Conservation (phyloP, 1,140 invertebrate genomes). For the Adelges cooleyi region DNA sequence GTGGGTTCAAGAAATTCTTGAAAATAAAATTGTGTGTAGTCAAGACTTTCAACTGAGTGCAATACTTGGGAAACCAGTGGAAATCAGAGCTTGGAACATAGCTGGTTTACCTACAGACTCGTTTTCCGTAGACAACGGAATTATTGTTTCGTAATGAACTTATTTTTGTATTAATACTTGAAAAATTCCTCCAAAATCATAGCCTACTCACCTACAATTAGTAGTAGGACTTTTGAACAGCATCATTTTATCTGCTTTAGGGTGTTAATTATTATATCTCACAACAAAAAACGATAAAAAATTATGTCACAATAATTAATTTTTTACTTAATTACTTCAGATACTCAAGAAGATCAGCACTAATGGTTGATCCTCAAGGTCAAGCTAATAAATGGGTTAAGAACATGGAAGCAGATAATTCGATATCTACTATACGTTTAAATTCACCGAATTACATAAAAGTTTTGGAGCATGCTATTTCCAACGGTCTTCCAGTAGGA, state of each 20-base stretch:
- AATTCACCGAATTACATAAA: slow-evolving; percentile 70
- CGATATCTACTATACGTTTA: slow-evolving; percentile 67
- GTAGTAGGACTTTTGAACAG: too few relatives aligned
- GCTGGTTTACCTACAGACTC: slow-evolving; percentile 76
- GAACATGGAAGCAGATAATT: slow-evolving; percentile 80
- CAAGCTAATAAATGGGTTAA: slow-evolving; percentile 94
- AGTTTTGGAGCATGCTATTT: slow-evolving; percentile 64
- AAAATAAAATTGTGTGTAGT: slow-evolving; percentile 63
- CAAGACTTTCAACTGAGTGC: slow-evolving; percentile 60
- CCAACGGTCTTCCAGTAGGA: slow-evolving; percentile 58
- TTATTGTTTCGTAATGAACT: slow-evolving; percentile 59
- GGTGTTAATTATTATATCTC: too few relatives aligned
- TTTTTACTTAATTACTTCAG: too few relatives aligned
- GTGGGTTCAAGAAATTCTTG: slow-evolving; percentile 59
- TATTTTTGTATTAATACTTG: too few relatives aligned
- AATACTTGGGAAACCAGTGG: slow-evolving; percentile 73
- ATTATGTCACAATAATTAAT: too few relatives aligned
- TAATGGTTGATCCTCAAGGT: slow-evolving; percentile 92
- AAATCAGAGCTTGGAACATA: slow-evolving; percentile 76
- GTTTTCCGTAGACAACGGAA: slow-evolving; percentile 88
- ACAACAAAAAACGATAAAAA: slow-evolving; percentile 17
- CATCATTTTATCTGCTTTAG: too few relatives aligned
- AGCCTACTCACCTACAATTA: too few relatives aligned
- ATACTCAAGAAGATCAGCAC: slow-evolving; percentile 70
- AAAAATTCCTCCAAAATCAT: too few relatives aligned